phyloP scores from a whole-genome alignment of 2,797 vertebrate species.

The Phyllotis vaccarum region DNA sequence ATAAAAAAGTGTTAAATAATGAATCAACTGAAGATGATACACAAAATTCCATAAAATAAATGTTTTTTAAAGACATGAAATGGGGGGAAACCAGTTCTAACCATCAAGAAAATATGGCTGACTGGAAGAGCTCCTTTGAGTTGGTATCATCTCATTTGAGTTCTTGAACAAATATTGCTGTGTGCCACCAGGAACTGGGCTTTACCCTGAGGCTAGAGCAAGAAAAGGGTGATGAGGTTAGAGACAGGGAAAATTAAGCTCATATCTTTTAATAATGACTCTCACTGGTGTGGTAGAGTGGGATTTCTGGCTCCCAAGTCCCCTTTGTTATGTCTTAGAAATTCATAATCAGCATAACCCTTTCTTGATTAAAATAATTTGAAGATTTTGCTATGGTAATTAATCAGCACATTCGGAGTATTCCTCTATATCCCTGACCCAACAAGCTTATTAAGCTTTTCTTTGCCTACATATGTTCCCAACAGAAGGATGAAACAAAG shows the following conservation, averaged over 20 bases:
- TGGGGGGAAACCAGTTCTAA: neutral
- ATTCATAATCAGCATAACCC: neutral
- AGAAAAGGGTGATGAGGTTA: neutral
- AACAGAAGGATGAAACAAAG: neutral
- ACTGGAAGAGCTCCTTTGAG: neutral
- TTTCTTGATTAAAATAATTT: slow-evolving; percentile 18
- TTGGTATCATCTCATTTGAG: neutral
- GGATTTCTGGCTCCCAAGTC: neutral
- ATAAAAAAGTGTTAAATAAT: neutral
- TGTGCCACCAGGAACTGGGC: no score
- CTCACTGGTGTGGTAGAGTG: neutral
- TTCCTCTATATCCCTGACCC: accelerated
- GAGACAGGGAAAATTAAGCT: neutral
- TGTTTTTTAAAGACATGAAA: neutral
- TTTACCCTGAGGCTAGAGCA: neutral
- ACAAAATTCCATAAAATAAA: slow-evolving; percentile 21
- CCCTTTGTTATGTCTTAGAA: neutral
- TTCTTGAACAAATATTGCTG: slow-evolving; percentile 5
- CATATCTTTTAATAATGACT: neutral
- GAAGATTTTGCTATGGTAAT: neutral
- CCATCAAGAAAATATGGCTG: neutral
- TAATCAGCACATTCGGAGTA: neutral
- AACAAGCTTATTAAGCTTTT: neutral
- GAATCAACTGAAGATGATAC: neutral
- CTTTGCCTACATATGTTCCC: neutral